phyloP scores from a whole-genome alignment of 2,797 vertebrate genomes.

The Mus spretus region DNA sequence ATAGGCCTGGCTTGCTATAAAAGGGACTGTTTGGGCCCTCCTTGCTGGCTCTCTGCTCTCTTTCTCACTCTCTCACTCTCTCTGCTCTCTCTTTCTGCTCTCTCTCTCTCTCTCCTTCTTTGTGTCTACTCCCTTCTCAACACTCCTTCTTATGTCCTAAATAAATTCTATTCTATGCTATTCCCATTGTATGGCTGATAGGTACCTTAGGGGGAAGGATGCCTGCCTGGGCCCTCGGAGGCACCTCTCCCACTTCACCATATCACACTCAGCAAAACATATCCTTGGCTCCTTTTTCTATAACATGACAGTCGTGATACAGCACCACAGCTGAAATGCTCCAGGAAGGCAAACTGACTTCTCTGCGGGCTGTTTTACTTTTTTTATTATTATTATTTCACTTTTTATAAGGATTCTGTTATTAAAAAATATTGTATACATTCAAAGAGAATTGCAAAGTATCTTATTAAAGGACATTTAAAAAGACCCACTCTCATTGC shows the following conservation, averaged over 20 bases:
- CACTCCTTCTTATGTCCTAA: not conserved
- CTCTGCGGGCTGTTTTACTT: not conserved
- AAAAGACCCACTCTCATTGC: not conserved
- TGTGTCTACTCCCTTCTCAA: too few relatives aligned
- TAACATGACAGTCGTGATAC: not conserved
- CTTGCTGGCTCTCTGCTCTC: too few relatives aligned
- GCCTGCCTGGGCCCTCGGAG: not conserved
- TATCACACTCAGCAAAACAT: not conserved
- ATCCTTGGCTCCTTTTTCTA: not conserved
- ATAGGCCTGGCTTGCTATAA: not conserved
- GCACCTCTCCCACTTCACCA: not conserved
- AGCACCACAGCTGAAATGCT: not conserved
- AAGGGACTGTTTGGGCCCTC: not conserved
- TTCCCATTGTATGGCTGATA: too few relatives aligned
- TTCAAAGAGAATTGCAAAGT: not conserved
- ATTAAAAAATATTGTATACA: not conserved
- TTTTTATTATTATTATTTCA: not conserved
- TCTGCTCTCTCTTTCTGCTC: too few relatives aligned
- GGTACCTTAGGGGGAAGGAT: not conserved
- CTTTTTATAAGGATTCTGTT: conserved; percentile 1
- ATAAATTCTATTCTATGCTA: not conserved
- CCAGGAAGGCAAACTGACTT: not conserved
- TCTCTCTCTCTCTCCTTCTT: too few relatives aligned
- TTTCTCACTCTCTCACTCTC: too few relatives aligned
- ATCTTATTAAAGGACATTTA: not conserved